phyloP scores from a whole-genome alignment of 2,113 vertebrate genomes.

The Bostrychus sinensis region DNA sequence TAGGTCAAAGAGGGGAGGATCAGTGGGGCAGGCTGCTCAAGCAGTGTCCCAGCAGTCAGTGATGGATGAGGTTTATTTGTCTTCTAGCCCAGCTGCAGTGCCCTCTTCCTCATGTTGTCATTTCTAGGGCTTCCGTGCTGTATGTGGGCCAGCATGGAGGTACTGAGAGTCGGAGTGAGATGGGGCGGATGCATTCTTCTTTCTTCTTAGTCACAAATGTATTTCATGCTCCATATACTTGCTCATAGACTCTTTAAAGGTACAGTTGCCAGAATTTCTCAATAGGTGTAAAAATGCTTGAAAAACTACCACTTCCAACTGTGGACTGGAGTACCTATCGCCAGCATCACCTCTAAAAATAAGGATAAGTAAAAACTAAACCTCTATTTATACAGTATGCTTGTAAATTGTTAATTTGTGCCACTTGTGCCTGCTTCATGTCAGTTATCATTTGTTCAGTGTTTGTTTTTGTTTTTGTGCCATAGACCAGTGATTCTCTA shows the following conservation, averaged over 20 bases:
- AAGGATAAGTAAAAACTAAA: not conserved
- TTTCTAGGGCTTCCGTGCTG: conserved; percentile 58
- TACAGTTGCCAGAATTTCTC: not conserved
- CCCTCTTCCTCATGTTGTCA: conserved; percentile 53
- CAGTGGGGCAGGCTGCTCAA: not conserved
- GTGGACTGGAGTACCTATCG: not conserved
- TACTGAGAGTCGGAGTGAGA: not conserved
- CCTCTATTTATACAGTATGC: not conserved
- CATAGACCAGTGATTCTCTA: too few species aligned
- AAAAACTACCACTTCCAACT: not conserved
- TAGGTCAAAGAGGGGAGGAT: not conserved
- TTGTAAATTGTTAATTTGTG: not conserved
- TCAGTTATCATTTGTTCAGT: too few species aligned
- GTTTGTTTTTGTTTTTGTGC: too few species aligned
- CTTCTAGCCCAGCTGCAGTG: conserved; percentile 30
- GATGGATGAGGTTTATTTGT: conserved; percentile 42
- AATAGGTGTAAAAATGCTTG: not conserved
- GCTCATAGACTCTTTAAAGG: not conserved
- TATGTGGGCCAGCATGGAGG: conserved; percentile 62
- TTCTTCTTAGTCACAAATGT: not conserved
- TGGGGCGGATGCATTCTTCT: not conserved
- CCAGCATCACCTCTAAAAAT: not conserved
- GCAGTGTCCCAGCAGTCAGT: conserved; percentile 25
- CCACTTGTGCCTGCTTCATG: too few species aligned
- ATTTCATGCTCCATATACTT: not conserved